These are phyloP conservation scores for Piscicola geometra DNA, from an alignment of 2,888 invertebrate species.

Conservation along the genomic window DNA sequence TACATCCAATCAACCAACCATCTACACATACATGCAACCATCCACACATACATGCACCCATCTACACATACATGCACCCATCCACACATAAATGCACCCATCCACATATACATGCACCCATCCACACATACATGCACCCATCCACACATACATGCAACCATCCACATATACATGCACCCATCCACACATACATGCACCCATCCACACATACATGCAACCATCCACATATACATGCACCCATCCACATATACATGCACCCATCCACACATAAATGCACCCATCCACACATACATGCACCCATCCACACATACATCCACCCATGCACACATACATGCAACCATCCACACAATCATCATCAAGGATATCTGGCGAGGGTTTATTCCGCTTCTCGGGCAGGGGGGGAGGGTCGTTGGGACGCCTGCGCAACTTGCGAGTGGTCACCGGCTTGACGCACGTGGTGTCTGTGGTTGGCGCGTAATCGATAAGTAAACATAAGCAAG, in stretches of 20 bases:
- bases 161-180: conserved; percentile 6
- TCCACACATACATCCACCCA: conserved; percentile 5
- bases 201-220: background rate
- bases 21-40: too few relatives aligned
- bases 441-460: conserved; percentile 68
- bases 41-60: too few relatives aligned
- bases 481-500: too few relatives aligned
- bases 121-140: background rate
- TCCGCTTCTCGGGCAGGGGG: conserved; percentile 78
- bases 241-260: background rate
- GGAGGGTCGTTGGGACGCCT: conserved; percentile 88
- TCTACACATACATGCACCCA: too few relatives aligned
- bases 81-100: background rate
- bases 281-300: conserved; percentile 11
- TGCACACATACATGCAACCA: background rate
- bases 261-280: conserved; percentile 4
- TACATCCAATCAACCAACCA: too few relatives aligned
- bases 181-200: background rate
- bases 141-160: conserved; percentile 4
- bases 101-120: background rate
- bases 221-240: background rate
- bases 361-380: conserved; percentile 56
- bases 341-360: conserved; percentile 45
- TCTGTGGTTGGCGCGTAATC: conserved; percentile 46
- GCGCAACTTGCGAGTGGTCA: conserved; percentile 86